Conservation (phyloP, 2,797 vertebrate genomes). For the Sparus aurata region DNA sequence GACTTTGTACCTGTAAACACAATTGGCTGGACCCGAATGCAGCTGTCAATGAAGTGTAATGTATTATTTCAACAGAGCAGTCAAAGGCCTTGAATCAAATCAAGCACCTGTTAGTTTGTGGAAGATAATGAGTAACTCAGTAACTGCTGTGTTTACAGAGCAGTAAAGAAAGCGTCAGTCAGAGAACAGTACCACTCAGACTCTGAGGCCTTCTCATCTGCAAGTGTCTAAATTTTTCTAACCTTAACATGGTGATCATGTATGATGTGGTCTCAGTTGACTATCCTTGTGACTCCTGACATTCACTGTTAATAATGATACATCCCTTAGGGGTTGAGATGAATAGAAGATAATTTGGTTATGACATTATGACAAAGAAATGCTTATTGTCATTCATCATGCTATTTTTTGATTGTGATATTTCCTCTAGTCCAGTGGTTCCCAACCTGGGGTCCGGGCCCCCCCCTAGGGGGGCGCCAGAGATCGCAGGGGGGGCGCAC, state of each 20-base stretch:
- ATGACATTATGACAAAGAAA: neutral
- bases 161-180: conserved; percentile 56
- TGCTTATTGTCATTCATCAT: neutral
- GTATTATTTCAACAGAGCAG: conserved; percentile 55
- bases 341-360: neutral
- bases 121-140: conserved; percentile 78
- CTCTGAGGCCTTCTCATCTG: conserved; percentile 40
- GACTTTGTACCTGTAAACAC: conserved; percentile 84
- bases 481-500: too few relatives aligned
- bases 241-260: neutral
- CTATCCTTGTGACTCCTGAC: conserved; percentile 21
- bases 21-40: conserved; percentile 44
- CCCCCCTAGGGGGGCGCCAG: too few relatives aligned
- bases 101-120: conserved; percentile 83
- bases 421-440: neutral
- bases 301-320: conserved; percentile 11
- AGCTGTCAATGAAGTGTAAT: conserved; percentile 65
- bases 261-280: neutral
- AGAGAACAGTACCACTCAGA: conserved; percentile 39
- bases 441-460: too few relatives aligned
- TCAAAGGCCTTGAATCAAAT: conserved; percentile 71
- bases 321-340: neutral
- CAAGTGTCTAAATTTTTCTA: neutral
- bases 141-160: conserved; percentile 76
- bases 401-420: neutral